phyloP scores from a whole-genome alignment of 2,113 vertebrate species.

The Nettapus auritus region DNA sequence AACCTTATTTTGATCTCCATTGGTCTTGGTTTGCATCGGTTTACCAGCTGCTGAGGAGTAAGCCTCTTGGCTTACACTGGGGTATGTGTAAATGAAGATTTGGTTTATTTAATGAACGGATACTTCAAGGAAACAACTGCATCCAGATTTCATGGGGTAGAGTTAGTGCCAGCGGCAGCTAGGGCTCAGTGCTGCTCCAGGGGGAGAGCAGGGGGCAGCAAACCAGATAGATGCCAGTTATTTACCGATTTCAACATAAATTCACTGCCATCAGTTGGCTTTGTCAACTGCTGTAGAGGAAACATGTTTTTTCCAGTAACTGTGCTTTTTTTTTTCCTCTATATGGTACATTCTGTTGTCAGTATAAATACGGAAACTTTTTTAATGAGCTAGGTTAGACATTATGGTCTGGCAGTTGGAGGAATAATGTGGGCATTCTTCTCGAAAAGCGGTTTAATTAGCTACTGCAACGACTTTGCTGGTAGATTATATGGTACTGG shows the following conservation, averaged over 20 bases:
- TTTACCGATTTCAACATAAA: background rate
- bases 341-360: background rate
- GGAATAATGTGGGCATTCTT: background rate
- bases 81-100: background rate
- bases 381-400: background rate
- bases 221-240: background rate
- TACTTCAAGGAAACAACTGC: background rate
- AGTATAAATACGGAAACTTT: background rate
- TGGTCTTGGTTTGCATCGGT: background rate
- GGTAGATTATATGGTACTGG: background rate
- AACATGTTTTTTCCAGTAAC: background rate
- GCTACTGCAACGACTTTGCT: background rate
- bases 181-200: background rate
- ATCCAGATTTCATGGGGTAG: background rate
- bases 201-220: background rate
- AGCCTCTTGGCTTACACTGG: background rate
- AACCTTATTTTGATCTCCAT: background rate
- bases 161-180: accelerated
- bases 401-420: background rate
- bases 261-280: background rate
- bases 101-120: background rate
- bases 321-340: background rate
- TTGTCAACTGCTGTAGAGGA: background rate
- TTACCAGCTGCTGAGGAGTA: background rate
- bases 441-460: background rate